Evolutionary conservation across 2,113 vertebrate genomes (phyloP), one percentile per base, ranked within the genome.

Genomic region (Macrotis lagotis): DNA sequence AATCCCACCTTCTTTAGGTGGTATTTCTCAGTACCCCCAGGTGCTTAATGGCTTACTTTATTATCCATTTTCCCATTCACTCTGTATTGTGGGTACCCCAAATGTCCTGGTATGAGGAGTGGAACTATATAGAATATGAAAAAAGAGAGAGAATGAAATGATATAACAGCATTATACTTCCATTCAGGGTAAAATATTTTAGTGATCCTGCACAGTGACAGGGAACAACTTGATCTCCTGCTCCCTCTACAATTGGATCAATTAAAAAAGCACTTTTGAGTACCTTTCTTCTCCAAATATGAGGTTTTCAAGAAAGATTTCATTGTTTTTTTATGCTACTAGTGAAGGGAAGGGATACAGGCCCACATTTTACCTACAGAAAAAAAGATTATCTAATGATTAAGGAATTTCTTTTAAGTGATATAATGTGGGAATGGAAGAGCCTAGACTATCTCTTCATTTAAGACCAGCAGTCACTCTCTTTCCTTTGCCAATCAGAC

Each of bases 281-380:
- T 44, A 3, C 0, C 16, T 95, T 83, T 88, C 26, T 59, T 14
- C 44, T 0, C 2, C 19, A 50, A 92, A 83, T 83, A 83, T 83
- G 19, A 89, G 0, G 91, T 95, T 90, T 25, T 2, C 44, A 19
- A 19, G 2, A 51, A 19, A 10, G 6, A 55, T 59, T 48, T 89
- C 66, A 94, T 51, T 93, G 51, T 91, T 93, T 94, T 94, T 3
- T 93, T 19, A 88, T 8, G 25, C 26, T 89, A 10, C 91, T 89
- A 88, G 50, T 8, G 94, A 55, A 94, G 26, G 44, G 51, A 94
- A 48, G 2, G 11, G n/a, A 48, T 25, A 53, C 48, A 25, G 50
- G 51, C 52, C 90, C 28, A 44, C 44, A 49, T n/a, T 53, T 91
- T 90, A 55, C 31, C 95, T 1, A 93, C 12, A 44, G 66, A 92